Base-by-base conservation (phyloP, 2,888 invertebrate genomes). In the Meganola albula region DNA sequence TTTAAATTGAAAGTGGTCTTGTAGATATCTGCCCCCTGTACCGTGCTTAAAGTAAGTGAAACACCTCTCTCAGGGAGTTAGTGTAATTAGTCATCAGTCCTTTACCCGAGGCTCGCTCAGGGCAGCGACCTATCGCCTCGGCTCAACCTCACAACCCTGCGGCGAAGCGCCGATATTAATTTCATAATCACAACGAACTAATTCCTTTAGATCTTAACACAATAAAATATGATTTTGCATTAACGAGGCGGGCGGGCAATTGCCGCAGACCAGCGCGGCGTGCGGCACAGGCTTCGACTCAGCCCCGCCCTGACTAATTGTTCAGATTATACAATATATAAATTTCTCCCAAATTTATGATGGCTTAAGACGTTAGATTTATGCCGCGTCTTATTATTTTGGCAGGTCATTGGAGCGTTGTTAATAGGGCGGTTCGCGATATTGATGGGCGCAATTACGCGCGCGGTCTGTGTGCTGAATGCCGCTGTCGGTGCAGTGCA, bases 331-430 rank as follows among this genome's bases (percentile, higher is more conserved):
- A 70, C 68, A 70, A 63, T 62, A 64, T 68, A 69, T 64, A 69
- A 61, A 62, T 69, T 70, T 60, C 48, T 40, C 53, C 44, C 34
- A 37, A 70, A 74, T 70, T 71, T 67, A 72, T 72, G 68, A 63
- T 48, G 61, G 61, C 56, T 61, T 58, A 56, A 65, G 63, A 54
- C 57, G 41, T 33, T 45, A 37, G 65, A 79, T 79, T 74, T 68
- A 79, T 75, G 65, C 49, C 48, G 43, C 57, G 67, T 75, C 74
- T 79, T 78, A 76, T 75, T 74, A 78, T 74, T 78, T 60, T 71
- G 75, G 75, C 74, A 67, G 73, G 59, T 72, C 68, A 70, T 71
- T 71, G 60, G 53, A 49, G 58, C 47, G 54, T 57, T 50, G 60
- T 57, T 62, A 55, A 60, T 61, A 55, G 58, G 32, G 32, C 22